Base-by-base conservation (phyloP, 1,140 invertebrate species). In the Drosophila rufa region DNA sequence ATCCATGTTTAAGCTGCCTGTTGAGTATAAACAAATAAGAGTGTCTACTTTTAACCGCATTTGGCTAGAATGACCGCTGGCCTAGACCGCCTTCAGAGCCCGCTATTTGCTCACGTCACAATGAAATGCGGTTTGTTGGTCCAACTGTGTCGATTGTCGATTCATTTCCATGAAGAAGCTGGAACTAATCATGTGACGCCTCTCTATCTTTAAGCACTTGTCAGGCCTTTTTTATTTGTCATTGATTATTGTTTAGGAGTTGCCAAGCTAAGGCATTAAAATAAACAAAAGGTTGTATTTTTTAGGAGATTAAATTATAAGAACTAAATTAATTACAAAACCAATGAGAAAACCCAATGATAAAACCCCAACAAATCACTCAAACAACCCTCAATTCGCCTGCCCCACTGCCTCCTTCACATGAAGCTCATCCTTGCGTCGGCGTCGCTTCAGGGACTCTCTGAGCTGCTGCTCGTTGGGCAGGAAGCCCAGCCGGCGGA, bases 401-500 rank as follows among this genome's bases (percentile, higher is more conserved):
- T 25, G 14, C 11, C 22, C 48, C 43, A 87, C 60, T 3, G 83
- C 76, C 19, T 80, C 60, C 15, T 40, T 58, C 2, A 87, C 27
- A 4, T 70, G 42, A 3, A 22, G 38, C 19, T 80, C 84, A 27
- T 87, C 83, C 14, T 45, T 25, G 1, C 14, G 51, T 1, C 74
- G 48, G 1, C 73, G 67, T 12, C 53, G 46, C n/a, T 77, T 25
- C 48, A 77, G 36, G 5, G 67, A 57, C 0, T 36, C 61, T 3
- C 56, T 12, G 50, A 87, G 6, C 8, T 87, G 60, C 3, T 51
- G n/a, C 8, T 61, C 56, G 25, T 50, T 38, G 42, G 84, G 84
- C 36, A 91, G 42, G n/a, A 87, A 87, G 4, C 83, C 80, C n/a
- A 92, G 11, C 4, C 70, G 45, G 1, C 74, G 48, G 12, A 79